Conservation (phyloP, 1,140 invertebrate genomes). For the Drosophila melanica region DNA sequence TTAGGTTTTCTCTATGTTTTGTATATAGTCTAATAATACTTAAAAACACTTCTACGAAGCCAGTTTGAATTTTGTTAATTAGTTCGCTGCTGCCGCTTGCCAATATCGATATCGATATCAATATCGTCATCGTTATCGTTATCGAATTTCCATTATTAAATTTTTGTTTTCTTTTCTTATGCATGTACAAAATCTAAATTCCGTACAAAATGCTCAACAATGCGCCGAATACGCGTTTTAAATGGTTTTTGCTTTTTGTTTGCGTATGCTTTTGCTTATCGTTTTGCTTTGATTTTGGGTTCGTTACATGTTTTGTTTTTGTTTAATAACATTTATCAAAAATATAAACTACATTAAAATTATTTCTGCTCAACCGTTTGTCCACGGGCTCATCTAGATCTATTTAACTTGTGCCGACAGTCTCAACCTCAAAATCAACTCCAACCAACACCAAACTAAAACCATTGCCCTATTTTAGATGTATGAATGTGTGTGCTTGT, state of each 20-base stretch:
- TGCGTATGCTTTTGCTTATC: slow-evolving; percentile 44
- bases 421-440: slow-evolving; percentile 40
- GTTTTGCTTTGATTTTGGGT: slow-evolving; percentile 45
- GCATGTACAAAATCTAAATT: slow-evolving; percentile 71
- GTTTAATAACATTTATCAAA: slow-evolving; percentile 83
- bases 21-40: slow-evolving; percentile 72
- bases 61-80: slow-evolving; percentile 71
- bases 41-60: slow-evolving; percentile 83
- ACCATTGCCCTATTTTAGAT: slow-evolving; percentile 6
- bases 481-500: background rate
- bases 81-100: slow-evolving; percentile 57
- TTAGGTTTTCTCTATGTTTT: slow-evolving; percentile 10
- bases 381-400: slow-evolving; percentile 30
- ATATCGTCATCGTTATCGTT: slow-evolving; percentile 11
- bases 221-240: slow-evolving; percentile 44
- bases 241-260: slow-evolving; percentile 25
- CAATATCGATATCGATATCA: slow-evolving; percentile 11
- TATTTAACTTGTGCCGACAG: slow-evolving; percentile 70
- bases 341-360: slow-evolving; percentile 83
- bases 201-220: slow-evolving; percentile 77
- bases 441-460: slow-evolving; percentile 28
- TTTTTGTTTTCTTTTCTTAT: slow-evolving; percentile 23
- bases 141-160: background rate
- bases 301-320: slow-evolving; percentile 48
- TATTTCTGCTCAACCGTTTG: slow-evolving; percentile 14